A percentile compares a stretch with the other conserved stretches of the same genome.
phyloP scores from a whole-genome alignment of 1,140 invertebrate genomes.

The Aradophagus sp. region DNA sequence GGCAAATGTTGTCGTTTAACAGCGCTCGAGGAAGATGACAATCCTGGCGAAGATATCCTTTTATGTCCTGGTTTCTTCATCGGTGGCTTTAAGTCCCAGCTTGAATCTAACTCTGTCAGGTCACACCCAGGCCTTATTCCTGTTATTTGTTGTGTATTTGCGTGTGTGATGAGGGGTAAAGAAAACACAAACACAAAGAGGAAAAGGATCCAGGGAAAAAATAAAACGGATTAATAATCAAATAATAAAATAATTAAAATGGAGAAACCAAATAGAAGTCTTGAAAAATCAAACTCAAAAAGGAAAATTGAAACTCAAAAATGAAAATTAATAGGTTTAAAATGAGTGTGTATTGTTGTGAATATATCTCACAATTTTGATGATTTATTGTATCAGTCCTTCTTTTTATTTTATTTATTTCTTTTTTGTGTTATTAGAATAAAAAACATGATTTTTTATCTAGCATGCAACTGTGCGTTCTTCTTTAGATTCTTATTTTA shows the following conservation, averaged over 20 bases:
- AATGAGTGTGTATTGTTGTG: too few relatives aligned
- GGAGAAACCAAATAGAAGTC: background rate
- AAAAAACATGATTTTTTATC: too few relatives aligned
- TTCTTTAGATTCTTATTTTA: too few relatives aligned
- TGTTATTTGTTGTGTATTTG: slow-evolving; percentile 66
- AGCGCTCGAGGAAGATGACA: slow-evolving; percentile 56
- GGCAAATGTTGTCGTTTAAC: slow-evolving; percentile 71
- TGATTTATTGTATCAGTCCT: too few relatives aligned
- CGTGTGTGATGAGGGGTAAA: slow-evolving; percentile 69
- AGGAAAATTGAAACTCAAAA: slow-evolving; percentile 18
- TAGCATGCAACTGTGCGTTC: too few relatives aligned
- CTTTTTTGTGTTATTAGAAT: too few relatives aligned
- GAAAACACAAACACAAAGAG: slow-evolving; percentile 60
- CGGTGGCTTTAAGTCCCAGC: slow-evolving; percentile 71
- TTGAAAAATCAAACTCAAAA: slow-evolving; percentile 36
- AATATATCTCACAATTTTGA: too few relatives aligned
- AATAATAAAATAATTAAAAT: slow-evolving; percentile 23
- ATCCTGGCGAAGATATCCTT: slow-evolving; percentile 66
- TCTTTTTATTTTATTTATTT: too few relatives aligned
- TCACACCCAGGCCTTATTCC: slow-evolving; percentile 91
- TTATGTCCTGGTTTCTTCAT: slow-evolving; percentile 65
- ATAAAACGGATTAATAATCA: slow-evolving; percentile 46
- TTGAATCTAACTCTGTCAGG: slow-evolving; percentile 83
- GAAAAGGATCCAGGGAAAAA: slow-evolving; percentile 20
- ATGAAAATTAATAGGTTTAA: too few relatives aligned